These are phyloP conservation scores for Cylas formicarius DNA, from an alignment of 1,140 invertebrate genomes.

Conservation along the genomic window DNA sequence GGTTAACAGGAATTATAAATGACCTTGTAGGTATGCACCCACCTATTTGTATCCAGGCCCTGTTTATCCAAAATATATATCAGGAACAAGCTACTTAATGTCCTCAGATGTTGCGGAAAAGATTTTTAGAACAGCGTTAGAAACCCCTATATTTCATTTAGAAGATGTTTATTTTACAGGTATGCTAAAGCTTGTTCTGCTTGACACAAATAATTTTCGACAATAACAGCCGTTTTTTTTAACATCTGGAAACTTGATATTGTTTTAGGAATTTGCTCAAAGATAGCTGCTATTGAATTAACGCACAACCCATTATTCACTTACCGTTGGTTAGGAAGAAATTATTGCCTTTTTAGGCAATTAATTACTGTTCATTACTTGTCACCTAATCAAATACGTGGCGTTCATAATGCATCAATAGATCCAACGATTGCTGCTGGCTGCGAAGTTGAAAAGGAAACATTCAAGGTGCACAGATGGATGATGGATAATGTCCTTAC, in stretches of 20 bases:
- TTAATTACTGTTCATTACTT: conserved; percentile 23
- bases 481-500: conserved; percentile 19
- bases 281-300: conserved; percentile 16
- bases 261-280: conserved; percentile 22
- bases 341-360: conserved; percentile 20
- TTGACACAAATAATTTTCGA: background rate
- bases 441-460: conserved; percentile 13
- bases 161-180: conserved; percentile 87
- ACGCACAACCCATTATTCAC: conserved; percentile 22
- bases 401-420: conserved; percentile 7
- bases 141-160: conserved; percentile 64
- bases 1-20: background rate
- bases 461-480: conserved; percentile 21
- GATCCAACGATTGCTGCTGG: conserved; percentile 16
- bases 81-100: conserved; percentile 77
- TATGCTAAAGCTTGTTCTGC: conserved; percentile 28
- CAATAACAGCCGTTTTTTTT: background rate
- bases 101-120: conserved; percentile 59
- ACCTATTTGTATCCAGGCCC: conserved; percentile 67
- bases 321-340: conserved; percentile 10
- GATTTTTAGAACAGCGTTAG: conserved; percentile 62
- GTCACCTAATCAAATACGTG: conserved; percentile 15
- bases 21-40: conserved; percentile 57
- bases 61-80: conserved; percentile 76
- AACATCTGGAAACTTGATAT: background rate